Percentiles rank a stretch among this genome's conserved stretches.
Conservation (phyloP, 2,888 invertebrate genomes). For the Hedya salicella region DNA sequence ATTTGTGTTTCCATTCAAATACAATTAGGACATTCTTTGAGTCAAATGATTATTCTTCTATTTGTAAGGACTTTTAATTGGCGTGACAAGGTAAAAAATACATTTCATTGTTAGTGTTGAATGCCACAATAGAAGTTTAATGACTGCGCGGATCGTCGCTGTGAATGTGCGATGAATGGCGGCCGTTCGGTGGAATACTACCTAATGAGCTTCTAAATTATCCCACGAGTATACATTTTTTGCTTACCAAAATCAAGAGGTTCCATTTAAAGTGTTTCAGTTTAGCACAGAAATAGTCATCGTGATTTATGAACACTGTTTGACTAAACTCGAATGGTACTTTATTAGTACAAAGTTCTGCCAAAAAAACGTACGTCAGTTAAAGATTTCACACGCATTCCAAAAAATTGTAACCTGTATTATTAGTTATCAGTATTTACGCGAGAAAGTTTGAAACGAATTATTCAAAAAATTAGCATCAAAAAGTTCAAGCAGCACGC, state of each 20-base stretch:
- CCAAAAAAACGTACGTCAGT: neutral
- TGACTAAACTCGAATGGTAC: neutral
- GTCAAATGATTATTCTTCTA: constrained; percentile 35
- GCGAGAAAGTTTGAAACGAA: neutral
- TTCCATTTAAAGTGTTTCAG: neutral
- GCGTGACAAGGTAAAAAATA: constrained; percentile 57
- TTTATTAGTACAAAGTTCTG: neutral
- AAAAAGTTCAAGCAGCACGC: constrained; percentile 2
- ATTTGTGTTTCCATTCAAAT: constrained; percentile 30
- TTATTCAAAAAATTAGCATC: neutral
- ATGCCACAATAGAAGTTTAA: constrained; percentile 71
- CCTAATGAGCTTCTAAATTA: constrained; percentile 67
- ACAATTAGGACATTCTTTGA: constrained; percentile 37
- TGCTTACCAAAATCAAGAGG: constrained; percentile 47
- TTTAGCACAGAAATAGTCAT: neutral
- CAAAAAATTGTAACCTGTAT: neutral
- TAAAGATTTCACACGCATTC: too few species aligned
- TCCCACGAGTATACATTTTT: constrained; percentile 59
- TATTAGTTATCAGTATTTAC: neutral
- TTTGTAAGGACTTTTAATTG: constrained; percentile 58
- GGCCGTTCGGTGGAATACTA: constrained; percentile 65
- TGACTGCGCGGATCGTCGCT: constrained; percentile 65
- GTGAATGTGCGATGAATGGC: constrained; percentile 70
- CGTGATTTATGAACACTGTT: neutral
- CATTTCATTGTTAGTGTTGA: constrained; percentile 70